Evolutionary conservation across 2,797 vertebrate genomes (phyloP), one percentile per base, ranked within the genome.

Genomic region (Sebastes hubbsi): DNA sequence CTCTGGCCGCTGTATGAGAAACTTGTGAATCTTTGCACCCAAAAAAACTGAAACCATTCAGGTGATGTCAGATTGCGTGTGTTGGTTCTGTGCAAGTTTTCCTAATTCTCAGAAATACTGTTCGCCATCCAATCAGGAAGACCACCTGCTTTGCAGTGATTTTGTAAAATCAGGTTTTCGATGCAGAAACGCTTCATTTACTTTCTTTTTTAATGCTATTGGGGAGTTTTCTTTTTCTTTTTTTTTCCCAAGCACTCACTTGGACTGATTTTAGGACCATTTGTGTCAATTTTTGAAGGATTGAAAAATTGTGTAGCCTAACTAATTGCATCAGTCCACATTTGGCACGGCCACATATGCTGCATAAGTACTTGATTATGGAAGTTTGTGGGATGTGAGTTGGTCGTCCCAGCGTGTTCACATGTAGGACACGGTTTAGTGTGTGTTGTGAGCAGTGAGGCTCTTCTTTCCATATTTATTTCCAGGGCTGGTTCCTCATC

Each of bases 321-420:
- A 84, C 82, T 87, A 90, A 91, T 90, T 87, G 78, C 84, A 85
- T 89, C 78, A 84, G 73, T 82, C 74, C 67, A 78, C 80, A 77
- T 78, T 85, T 88, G 84, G 81, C 85, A 36, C 12, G n/a, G 65
- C 18, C 59, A 72, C 71, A 62, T 67, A 73, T 68, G 61, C 74
- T 67, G 61, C 86, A 86, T 73, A 55, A 81, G 82, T 72, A 76
- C 73, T 80, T 88, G 82, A 88, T 89, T 81, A 81, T 87, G 61
- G 62, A 76, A 63, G 75, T 84, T 88, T 81, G 77, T 75, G 69
- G 77, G 63, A 83, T 65, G 52, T 70, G 34, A 77, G 58, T 62
- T 78, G 55, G 56, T 80, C 72, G 52, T 78, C 27, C 52, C 27
- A 25, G 74, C 70, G 38, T 78, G 81, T 61, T 56, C 71, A 59